Evolutionary conservation across 2,888 invertebrate species (phyloP), one percentile per base, ranked within the genome.

Genomic region (Heteromyza rotundicornis): DNA sequence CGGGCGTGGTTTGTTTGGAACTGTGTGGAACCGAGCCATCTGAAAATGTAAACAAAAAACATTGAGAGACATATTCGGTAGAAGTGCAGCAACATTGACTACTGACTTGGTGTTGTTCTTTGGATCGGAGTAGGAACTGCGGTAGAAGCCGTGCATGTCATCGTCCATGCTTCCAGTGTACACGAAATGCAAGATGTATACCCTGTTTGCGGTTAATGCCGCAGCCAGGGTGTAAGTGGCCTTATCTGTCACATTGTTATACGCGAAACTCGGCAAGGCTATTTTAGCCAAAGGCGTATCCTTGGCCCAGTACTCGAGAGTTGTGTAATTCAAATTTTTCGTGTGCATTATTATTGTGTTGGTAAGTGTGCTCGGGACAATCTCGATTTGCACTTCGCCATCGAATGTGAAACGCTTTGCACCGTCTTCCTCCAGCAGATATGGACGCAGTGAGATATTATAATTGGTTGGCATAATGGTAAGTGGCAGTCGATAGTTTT

Each of bases 1-100:
- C 92, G 87, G 0, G 90, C 90, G 62, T 88, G 82, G 1, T 88
- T 86, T 1, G 89, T 85, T 81, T 91, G 86, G 74, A 91, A 90
- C 72, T 91, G 90, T 0, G 91, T 91, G 0, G 89, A 85, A 0
- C 88, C 89, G 78, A 88, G 82, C 85, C 85, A 87, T 44, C 87
- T 87, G 40, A n/a, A 40, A n/a, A 40, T 14, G 16, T 3, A 40
- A 7, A 14, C 16, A 40, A 40, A 14, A 40, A 3, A 40, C n/a
- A n/a, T n/a, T n/a, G n/a, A n/a, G n/a, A n/a, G n/a, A n/a, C 3
- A 40, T 14, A 3, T 40, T 7, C 16, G n/a, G 3, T 40, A 3
- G 10, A 3, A 3, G 16, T n/a, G 3, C 14, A n/a, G 40, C 10
- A n/a, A 7, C 12, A n/a, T n/a, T 40, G 3, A 12, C n/a, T 40